A percentile compares a stretch with the other conserved stretches of the same genome.
Evolutionary conservation across 2,113 vertebrate species (phyloP).

Genomic region (Ceyx margarethae): DNA sequence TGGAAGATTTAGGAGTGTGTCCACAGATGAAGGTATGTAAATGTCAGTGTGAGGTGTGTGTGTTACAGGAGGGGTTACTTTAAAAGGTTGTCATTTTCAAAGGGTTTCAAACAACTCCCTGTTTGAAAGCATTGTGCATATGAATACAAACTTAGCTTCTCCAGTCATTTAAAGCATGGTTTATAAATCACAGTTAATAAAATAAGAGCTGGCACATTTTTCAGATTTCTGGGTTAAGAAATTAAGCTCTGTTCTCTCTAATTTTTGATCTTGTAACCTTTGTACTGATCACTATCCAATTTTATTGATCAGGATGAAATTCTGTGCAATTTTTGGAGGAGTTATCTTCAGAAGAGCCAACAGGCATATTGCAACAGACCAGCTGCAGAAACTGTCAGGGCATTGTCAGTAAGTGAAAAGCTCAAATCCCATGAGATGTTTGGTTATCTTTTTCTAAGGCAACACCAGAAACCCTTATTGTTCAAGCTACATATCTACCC

Average conservation of each 20-base stretch:
- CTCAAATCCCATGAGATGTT: background rate
- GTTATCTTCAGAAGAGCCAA: slow-evolving; percentile 86
- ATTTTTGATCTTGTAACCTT: background rate
- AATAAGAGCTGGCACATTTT: background rate
- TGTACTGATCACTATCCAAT: background rate
- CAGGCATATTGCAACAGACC: slow-evolving; percentile 81
- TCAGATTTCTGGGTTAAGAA: background rate
- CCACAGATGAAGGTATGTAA: slow-evolving; percentile 84
- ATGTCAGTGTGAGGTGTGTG: background rate
- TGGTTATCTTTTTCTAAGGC: background rate
- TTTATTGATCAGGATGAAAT: slow-evolving; percentile 76
- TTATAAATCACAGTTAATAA: background rate
- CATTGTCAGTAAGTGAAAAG: slow-evolving; percentile 60
- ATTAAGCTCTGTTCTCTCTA: background rate
- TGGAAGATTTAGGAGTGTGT: slow-evolving; percentile 82
- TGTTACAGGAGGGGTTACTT: background rate
- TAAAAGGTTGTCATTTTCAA: background rate
- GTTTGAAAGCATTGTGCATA: background rate
- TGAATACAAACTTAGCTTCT: background rate
- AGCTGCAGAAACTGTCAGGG: background rate
- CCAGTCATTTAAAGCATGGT: background rate
- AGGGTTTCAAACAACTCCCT: background rate
- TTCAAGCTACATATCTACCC: background rate
- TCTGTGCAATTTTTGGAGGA: slow-evolving; percentile 85
- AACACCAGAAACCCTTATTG: background rate